Base-by-base conservation (phyloP, 1,140 invertebrate species). In the Drosophila ercepeae region DNA sequence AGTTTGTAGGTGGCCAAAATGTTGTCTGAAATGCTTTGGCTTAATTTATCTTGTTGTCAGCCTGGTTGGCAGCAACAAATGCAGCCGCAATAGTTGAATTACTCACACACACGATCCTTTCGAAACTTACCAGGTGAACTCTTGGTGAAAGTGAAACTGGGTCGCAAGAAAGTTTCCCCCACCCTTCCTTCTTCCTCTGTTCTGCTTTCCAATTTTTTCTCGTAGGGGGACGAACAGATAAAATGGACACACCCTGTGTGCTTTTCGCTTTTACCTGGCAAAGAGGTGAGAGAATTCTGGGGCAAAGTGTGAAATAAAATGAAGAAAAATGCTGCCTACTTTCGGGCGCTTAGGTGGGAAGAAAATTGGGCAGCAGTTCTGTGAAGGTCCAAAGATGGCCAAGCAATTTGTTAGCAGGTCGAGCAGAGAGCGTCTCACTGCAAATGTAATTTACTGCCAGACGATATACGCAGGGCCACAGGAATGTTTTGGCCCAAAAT, bases 51-150 rank as follows among this genome's bases (percentile, higher is more conserved):
- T 65, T 67, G 61, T 67, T 68, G 64, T 68, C 64, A 67, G 64
- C 16, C 29, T 34, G 64, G 25, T 55, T 81, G 57, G 48, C 46
- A 41, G 34, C 34, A 36, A 46, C 39, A 74, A 75, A 57, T 75
- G 55, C 69, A 69, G 48, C 77, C 48, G 49, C 49, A 64, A 51
- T 58, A 70, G 75, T 65, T 86, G 68, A 77, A 88, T 86, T 78
- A 75, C 57, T 73, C 39, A 55, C 50, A 69, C 41, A 60, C 41
- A 61, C 45, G 48, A 34, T 59, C 27, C 23, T 8, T 29, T 44
- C 46, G 23, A 49, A 75, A 59, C 46, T 57, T 64, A 48, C 39
- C 64, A 68, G 60, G 64, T 67, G 36, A 67, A 67, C 27, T 67
- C 16, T 21, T n/a, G 36, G 60, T 52, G 61, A 68, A 68, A 68